These are phyloP conservation scores for Scrobipalpa costella DNA, from an alignment of 2,888 invertebrate genomes.

Conservation along the genomic window DNA sequence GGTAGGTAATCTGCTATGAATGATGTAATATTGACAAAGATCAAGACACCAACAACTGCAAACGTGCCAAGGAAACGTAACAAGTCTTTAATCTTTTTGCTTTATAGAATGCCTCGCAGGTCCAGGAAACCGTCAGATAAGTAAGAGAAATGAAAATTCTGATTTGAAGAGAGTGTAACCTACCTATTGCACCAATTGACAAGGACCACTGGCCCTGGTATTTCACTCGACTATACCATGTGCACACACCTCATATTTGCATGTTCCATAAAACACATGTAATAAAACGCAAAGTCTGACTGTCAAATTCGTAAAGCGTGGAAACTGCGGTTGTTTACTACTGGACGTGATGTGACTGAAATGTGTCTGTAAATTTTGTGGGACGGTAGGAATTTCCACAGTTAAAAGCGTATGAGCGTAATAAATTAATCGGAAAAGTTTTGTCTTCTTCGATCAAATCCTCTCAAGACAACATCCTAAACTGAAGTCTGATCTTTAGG, in stretches of 20 bases:
- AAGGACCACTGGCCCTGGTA: neutral
- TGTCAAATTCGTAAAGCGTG: conserved; percentile 5
- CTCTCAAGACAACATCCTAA: neutral
- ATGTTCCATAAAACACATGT: conserved; percentile 3
- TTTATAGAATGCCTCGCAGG: neutral
- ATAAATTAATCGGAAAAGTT: too few relatives aligned
- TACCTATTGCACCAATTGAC: neutral
- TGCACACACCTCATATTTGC: neutral
- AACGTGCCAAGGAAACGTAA: neutral
- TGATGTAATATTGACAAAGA: conserved; percentile 6
- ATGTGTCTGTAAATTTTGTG: neutral
- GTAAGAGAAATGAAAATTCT: too few relatives aligned
- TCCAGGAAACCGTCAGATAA: too few relatives aligned
- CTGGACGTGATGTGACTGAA: neutral
- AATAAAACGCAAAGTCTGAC: conserved; percentile 2
- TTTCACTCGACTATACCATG: neutral
- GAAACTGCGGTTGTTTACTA: conserved; percentile 6
- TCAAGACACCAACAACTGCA: neutral
- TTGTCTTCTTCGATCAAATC: neutral
- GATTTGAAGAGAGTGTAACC: too few relatives aligned
- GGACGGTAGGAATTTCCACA: too few relatives aligned
- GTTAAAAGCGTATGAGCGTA: too few relatives aligned
- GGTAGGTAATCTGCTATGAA: neutral
- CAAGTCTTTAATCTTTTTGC: neutral
- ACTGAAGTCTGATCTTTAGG: too few relatives aligned